Conservation (phyloP, 2,888 invertebrate genomes). For the Rhagonycha fulva region DNA sequence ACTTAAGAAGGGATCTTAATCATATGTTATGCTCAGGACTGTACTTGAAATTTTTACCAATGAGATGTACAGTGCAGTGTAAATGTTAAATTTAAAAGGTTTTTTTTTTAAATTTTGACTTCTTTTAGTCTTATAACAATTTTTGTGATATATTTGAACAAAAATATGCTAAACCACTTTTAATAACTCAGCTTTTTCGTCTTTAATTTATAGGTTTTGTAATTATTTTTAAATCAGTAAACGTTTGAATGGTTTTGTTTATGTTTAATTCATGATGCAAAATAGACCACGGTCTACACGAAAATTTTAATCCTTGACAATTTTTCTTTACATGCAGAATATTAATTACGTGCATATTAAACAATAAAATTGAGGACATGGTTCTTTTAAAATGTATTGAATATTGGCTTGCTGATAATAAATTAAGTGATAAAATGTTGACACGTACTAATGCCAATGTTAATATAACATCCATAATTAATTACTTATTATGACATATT, state of each 20-base stretch:
- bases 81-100: too few species aligned
- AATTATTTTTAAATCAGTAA: background rate
- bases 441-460: background rate
- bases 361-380: background rate
- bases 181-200: too few species aligned
- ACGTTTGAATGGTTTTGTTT: background rate
- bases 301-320: background rate
- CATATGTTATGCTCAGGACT: background rate
- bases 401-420: background rate
- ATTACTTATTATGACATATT: background rate
- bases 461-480: background rate
- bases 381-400: background rate
- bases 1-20: background rate
- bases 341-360: background rate
- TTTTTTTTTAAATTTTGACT: too few species aligned
- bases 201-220: background rate
- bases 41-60: background rate
- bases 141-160: background rate
- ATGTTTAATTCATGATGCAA: background rate
- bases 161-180: background rate
- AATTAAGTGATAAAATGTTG: background rate
- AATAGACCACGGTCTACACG: background rate
- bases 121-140: too few species aligned
- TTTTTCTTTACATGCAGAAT: background rate
- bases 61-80: background rate